Evolutionary conservation across 2,888 invertebrate genomes (phyloP), one percentile per base, ranked within the genome.

Genomic region (Fragum whitleyi): DNA sequence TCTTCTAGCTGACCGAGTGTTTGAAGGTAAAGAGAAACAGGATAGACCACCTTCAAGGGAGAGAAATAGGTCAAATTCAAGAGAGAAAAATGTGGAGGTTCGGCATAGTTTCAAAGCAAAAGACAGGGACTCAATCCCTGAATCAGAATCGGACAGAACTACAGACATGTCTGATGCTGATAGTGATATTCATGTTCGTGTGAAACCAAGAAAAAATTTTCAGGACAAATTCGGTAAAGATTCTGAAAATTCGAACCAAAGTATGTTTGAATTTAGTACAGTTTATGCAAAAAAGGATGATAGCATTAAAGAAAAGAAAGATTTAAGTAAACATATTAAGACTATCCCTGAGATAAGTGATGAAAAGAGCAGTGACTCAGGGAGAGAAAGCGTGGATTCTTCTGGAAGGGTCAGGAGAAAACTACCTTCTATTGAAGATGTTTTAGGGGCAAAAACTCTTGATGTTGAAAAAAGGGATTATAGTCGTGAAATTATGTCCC

Each of bases 361-460:
- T 39, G 81, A 81, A n/a, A 74, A 29, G n/a, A 77, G 74, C 32
- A 62, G 26, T 74, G 81, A 77, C 9, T 77, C 77, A 51, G 85
- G 72, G 19, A 74, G 69, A 61, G 85, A 83, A 61, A 76, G 74
- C 73, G 72, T 59, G 55, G 85, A 85, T 59, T 82, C 77, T 2
- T 62, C 68, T n/a, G 59, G 75, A 21, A 74, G 85, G 73, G 53
- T 81, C 29, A 61, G 85, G 19, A 78, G 85, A 51, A 62, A 57
- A 26, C 68, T 85, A 32, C 85, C 85, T 62, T 85, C 85, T 19
- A 39, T 85, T 32, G 83, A 85, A 47, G 85, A 85, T 77, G 79
- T 85, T 19, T 68, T 85, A 68, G 85, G 85, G 16, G 77, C 79
- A 28, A 72, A 42, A 65, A 3, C 39, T 16, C 9, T 23, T 23